phyloP scores from a whole-genome alignment of 2,113 vertebrate species.

The Rhea pennata region DNA sequence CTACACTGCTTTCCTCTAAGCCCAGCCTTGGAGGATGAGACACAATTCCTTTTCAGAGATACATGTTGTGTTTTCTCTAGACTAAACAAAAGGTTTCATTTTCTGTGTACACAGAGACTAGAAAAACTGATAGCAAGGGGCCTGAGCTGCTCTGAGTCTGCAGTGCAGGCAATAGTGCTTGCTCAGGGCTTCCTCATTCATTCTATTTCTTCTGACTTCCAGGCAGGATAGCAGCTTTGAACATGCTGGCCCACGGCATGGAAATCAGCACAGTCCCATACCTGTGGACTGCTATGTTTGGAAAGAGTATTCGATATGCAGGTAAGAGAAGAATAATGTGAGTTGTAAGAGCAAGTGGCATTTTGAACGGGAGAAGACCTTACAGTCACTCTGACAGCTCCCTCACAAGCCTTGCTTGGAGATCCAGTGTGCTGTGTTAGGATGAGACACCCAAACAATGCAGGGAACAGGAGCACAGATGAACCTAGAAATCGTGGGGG shows the following conservation, averaged over 20 bases:
- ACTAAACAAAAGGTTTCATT: not conserved
- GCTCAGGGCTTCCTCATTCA: not conserved
- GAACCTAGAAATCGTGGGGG: not conserved
- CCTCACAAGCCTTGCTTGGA: not conserved
- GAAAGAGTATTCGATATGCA: slow-evolving; percentile 93
- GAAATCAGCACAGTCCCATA: slow-evolving; percentile 94
- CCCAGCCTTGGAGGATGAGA: accelerated
- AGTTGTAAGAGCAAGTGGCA: not conserved
- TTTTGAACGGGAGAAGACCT: not conserved
- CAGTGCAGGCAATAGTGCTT: not conserved
- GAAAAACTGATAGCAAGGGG: not conserved
- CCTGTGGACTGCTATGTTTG: slow-evolving; percentile 97
- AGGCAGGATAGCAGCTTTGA: slow-evolving; percentile 91
- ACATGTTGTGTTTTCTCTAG: not conserved
- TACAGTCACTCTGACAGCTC: not conserved
- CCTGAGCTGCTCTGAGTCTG: not conserved
- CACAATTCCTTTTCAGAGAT: not conserved
- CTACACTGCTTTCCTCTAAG: not conserved
- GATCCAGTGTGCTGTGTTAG: not conserved
- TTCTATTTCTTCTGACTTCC: not conserved
- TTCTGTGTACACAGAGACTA: not conserved
- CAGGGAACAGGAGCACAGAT: not conserved
- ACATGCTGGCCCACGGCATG: slow-evolving; percentile 90
- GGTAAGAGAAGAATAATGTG: slow-evolving; percentile 73
- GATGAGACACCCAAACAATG: not conserved